Conservation (phyloP, 2,888 invertebrate genomes). For the Oligia fasciuncula region DNA sequence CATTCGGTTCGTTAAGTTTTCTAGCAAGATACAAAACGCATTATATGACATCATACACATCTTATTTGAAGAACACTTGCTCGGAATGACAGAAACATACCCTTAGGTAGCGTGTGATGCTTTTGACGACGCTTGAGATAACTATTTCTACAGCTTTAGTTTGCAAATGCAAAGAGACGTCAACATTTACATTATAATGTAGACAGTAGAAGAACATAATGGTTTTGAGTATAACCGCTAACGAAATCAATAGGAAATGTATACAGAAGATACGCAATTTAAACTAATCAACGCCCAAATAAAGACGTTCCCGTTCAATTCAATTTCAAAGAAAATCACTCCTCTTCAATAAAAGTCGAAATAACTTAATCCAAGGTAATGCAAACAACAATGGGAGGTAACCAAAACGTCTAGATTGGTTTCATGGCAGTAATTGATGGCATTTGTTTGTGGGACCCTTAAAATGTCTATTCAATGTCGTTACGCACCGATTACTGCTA, state of each 20-base stretch:
- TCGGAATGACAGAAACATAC: conserved; percentile 32
- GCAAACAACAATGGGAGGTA: conserved; percentile 54
- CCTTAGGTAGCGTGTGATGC: conserved; percentile 19
- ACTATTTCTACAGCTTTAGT: conserved; percentile 14
- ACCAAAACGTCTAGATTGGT: conserved; percentile 54
- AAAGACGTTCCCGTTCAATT: conserved; percentile 19
- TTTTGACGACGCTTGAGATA: conserved; percentile 20
- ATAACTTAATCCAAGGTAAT: conserved; percentile 54
- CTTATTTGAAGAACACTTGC: conserved; percentile 51
- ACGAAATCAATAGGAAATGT: not conserved
- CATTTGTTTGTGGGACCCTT: conserved; percentile 65
- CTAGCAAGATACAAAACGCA: not conserved
- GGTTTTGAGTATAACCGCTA: no score
- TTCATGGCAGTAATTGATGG: conserved; percentile 63
- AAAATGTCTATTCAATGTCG: conserved; percentile 66
- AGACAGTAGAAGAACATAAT: not conserved
- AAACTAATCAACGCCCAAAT: not conserved
- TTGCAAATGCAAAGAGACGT: not conserved
- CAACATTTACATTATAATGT: not conserved
- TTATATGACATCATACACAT: conserved; percentile 33
- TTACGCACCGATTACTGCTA: conserved; percentile 57
- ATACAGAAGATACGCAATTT: not conserved
- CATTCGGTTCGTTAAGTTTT: conserved; percentile 5
- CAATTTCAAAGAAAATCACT: not conserved
- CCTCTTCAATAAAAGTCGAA: conserved; percentile 38